Base-by-base conservation (phyloP, 2,888 invertebrate species). In the Athrips mouffetella region DNA sequence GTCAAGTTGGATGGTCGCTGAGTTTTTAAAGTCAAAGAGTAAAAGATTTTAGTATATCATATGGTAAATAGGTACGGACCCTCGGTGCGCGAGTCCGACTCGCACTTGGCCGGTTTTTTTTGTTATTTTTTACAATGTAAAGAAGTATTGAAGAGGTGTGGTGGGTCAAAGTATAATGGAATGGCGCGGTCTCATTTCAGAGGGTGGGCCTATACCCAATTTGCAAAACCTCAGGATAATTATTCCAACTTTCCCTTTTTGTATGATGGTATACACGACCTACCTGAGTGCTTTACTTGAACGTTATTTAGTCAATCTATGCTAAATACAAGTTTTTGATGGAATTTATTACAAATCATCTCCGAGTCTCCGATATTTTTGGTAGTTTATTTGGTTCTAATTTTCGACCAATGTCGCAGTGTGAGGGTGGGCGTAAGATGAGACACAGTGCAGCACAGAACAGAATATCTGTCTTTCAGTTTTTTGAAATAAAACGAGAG, bases 131-230 rank as follows among this genome's bases (percentile, higher is more conserved):
- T 40, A 35, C 55, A 64, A 65, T 66, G 51, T 60, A 62, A 62
- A 65, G 57, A 60, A 63, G 52, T 57, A 52, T 48, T 49, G 55
- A 52, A 50, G 52, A 55, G 57, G 64, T 59, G 55, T 58, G 59
- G 58, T 39, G 51, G 70, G 49, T 66, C 73, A 66, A 48, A 51
- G 51, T 51, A 58, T 45, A 54, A 30, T 73, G 71, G 76, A 54
- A 30, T 73, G 71, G 76, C 52, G 50, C 40, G 60, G 59, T 63
- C 62, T 64, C 60, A 62, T 74, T 75, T 73, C 70, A 62, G 65
- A 70, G 67, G 70, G 67, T 67, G 58, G 65, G 63, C 64, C 66
- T 60, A 66, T 73, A 76, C 73, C 72, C 72, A 74, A 72, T 75
- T 75, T 74, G 58, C 68, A 76, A 70, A 70, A 58, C 58, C 11